Percentiles rank a stretch among this genome's conserved stretches.
Evolutionary conservation across 2,888 invertebrate species (phyloP).

Genomic region (Allophyes oxyacanthae): DNA sequence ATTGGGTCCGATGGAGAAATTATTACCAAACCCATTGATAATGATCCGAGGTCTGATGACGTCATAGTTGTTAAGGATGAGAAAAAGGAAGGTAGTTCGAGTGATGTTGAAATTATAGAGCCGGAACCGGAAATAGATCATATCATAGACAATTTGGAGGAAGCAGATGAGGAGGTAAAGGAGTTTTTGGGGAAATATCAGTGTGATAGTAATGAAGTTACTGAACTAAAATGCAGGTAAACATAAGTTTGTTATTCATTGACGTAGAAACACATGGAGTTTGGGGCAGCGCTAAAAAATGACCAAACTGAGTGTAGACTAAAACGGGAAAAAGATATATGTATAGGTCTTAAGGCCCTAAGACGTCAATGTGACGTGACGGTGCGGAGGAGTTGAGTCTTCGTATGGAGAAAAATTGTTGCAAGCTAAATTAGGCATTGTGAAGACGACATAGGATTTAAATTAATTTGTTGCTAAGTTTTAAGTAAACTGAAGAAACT

Average conservation of each 20-base stretch:
- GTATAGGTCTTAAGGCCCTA: no score
- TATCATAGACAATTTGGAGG: conserved; percentile 81
- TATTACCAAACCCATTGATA: conserved; percentile 73
- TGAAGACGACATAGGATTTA: no score
- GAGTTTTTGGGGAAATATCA: conserved; percentile 83
- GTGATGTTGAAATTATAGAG: conserved; percentile 82
- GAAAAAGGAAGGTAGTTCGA: conserved; percentile 68
- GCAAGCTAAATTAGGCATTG: no score
- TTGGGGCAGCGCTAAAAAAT: no score
- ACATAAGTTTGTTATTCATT: conserved; percentile 1
- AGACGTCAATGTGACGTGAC: no score
- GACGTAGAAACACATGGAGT: no score
- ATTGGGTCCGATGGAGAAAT: conserved; percentile 83
- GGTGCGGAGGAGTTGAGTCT: no score
- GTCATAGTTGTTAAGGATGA: conserved; percentile 70
- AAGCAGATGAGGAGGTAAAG: conserved; percentile 82
- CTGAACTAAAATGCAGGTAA: conserved; percentile 81
- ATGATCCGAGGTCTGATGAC: conserved; percentile 63
- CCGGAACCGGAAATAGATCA: conserved; percentile 76
- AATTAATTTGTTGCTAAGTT: no score
- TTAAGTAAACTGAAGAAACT: no score
- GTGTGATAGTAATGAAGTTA: conserved; percentile 55
- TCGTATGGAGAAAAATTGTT: no score
- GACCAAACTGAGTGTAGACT: no score
- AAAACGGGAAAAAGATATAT: no score